phyloP scores from a whole-genome alignment of 2,797 vertebrate species.

The Euphonia xanthogaster region DNA sequence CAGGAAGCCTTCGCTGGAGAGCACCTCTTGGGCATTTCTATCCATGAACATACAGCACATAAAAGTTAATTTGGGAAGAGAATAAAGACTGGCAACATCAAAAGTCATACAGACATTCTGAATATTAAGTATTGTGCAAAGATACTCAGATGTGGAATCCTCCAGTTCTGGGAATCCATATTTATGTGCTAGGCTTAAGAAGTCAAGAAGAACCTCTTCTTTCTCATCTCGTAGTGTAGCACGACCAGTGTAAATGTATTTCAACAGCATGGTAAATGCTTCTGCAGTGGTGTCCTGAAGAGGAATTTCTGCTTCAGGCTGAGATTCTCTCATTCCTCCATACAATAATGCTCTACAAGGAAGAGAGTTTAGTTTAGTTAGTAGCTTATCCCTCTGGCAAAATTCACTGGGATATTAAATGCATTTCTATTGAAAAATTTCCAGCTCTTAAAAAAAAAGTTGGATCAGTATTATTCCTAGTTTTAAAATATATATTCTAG shows the following conservation, averaged over 20 bases:
- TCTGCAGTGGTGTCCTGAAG: constrained; percentile 92
- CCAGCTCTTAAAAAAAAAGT: background rate
- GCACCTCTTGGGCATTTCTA: constrained; percentile 90
- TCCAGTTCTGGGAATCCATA: constrained; percentile 96
- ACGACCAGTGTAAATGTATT: constrained; percentile 95
- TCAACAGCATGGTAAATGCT: constrained; percentile 94
- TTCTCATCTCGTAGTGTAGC: constrained; percentile 91
- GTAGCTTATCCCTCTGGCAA: background rate
- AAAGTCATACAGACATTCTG: constrained; percentile 97
- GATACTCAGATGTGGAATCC: constrained; percentile 94
- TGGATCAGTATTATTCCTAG: background rate
- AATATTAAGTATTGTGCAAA: constrained; percentile 93
- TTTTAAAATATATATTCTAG: background rate
- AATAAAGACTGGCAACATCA: constrained; percentile 95
- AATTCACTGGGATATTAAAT: background rate
- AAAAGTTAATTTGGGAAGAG: constrained; percentile 84
- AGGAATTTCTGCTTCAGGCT: constrained; percentile 92
- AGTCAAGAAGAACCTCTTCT: constrained; percentile 94
- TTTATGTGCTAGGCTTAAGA: constrained; percentile 93
- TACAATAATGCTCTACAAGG: constrained; percentile 89
- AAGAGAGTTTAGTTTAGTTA: background rate
- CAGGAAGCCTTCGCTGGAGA: constrained; percentile 91
- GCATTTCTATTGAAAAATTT: background rate
- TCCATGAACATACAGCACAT: constrained; percentile 97
- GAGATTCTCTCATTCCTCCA: constrained; percentile 95